Conservation (phyloP, 2,113 vertebrate species). For the Fregetta grallaria region DNA sequence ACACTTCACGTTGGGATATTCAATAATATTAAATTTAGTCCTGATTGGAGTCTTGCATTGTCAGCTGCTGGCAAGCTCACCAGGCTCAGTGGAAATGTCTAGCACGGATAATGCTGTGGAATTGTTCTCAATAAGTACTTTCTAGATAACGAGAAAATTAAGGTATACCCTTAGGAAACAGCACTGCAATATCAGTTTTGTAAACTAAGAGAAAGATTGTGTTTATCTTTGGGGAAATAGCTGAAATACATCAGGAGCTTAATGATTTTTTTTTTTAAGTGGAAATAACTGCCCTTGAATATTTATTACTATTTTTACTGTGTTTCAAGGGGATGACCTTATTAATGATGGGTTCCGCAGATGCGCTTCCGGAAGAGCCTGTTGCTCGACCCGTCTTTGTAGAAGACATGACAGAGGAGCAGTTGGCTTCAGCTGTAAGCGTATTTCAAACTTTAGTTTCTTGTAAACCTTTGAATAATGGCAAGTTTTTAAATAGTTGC, state of each 20-base stretch:
- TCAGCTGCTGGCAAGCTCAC: not conserved
- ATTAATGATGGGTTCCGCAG: slow-evolving; percentile 97
- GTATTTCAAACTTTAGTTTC: not conserved
- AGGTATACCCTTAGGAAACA: not conserved
- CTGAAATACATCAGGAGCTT: not conserved
- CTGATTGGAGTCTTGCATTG: accelerated
- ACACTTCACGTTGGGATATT: not conserved
- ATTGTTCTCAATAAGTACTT: not conserved
- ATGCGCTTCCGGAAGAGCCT: slow-evolving; percentile 93
- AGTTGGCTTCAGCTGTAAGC: slow-evolving; percentile 96
- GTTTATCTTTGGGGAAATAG: not conserved
- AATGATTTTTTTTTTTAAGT: not conserved
- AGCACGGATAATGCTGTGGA: not conserved
- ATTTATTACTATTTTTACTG: not conserved
- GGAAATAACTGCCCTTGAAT: not conserved
- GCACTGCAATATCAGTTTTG: not conserved
- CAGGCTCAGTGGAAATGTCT: not conserved
- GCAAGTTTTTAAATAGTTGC: not conserved
- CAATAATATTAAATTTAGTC: not conserved
- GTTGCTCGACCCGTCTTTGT: slow-evolving; percentile 91
- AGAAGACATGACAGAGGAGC: slow-evolving; percentile 99
- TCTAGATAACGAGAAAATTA: not conserved
- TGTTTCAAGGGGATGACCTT: slow-evolving; percentile 92
- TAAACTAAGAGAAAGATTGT: not conserved
- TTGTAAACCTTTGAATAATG: not conserved